Evolutionary conservation across 1,140 invertebrate genomes (phyloP).

Genomic region (Eurosta solidaginis): DNA sequence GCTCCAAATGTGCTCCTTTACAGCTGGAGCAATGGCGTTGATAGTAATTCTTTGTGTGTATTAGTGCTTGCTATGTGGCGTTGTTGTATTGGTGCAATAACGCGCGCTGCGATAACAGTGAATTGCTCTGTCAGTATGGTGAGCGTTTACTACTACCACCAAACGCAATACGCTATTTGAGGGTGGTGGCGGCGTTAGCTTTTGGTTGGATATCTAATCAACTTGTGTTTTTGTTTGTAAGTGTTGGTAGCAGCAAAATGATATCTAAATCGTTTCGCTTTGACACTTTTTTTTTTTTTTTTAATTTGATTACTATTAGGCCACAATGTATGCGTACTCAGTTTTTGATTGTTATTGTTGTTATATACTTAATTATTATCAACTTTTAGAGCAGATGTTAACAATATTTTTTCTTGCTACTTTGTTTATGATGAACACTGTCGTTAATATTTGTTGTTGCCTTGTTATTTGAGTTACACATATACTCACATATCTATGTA

Average conservation of each 20-base stretch:
- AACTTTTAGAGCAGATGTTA: neutral
- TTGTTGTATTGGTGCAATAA: neutral
- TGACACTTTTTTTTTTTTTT: neutral
- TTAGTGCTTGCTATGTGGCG: neutral
- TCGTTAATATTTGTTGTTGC: neutral
- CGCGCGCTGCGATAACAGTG: neutral
- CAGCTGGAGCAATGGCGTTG: neutral
- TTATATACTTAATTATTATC: neutral
- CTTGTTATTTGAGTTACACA: neutral
- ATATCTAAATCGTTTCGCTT: constrained; percentile 7
- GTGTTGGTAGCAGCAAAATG: neutral
- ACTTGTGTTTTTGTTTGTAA: neutral
- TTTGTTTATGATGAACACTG: constrained; percentile 13
- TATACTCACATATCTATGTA: too few species aligned
- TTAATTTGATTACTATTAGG: too few species aligned
- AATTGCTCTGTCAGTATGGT: neutral
- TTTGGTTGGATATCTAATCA: neutral
- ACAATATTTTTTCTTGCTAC: constrained; percentile 15
- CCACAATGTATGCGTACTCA: neutral
- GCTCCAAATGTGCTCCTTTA: neutral
- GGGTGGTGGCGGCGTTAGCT: neutral
- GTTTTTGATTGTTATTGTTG: neutral
- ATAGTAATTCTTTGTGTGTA: neutral
- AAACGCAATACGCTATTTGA: too few species aligned
- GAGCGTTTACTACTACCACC: neutral